Base-by-base conservation (phyloP, 2,888 invertebrate genomes). In the Thymelicus sylvestris region DNA sequence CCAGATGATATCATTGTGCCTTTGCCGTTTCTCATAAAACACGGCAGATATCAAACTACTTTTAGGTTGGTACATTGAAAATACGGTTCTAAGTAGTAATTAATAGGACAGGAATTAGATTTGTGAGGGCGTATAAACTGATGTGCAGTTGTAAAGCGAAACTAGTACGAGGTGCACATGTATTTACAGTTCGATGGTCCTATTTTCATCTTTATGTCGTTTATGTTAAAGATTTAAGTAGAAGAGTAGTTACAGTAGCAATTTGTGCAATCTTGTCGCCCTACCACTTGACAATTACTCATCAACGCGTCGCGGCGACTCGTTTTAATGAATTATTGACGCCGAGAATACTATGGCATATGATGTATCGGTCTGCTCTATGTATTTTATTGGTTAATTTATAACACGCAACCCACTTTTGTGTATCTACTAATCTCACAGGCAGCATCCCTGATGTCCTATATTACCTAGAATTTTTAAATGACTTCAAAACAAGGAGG, bases 81-180 rank as follows among this genome's bases (percentile, higher is more conserved):
- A 84, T 77, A 74, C 79, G 78, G 80, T 79, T 81, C 78, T 85
- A 82, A 71, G 70, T 50, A 72, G 77, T 78, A 84, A 86, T 86
- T 84, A 86, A 85, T 85, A 86, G 79, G 83, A 83, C 80, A 83
- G 80, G 83, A 86, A 85, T 83, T 86, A 79, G 82, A 81, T 79
- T 79, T 79, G 79, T 80, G 78, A 59, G 75, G 79, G 74, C 75
- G 79, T 81, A 83, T 85, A 85, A 78, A 79, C 31, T 66, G 61
- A 70, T 65, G 57, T 65, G 64, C 65, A 61, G 76, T 81, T 80
- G 79, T 77, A 74, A 57, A 78, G 75, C 76, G 74, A 79, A 80
- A 77, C 80, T 80, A 80, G 78, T 81, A 78, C 74, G 64, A 72
- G 65, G 66, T 61, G 52, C 52, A 31, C 44, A 38, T 61, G 41